These are phyloP conservation scores for Carcinoscorpius rotundicauda DNA, from an alignment of 1,140 invertebrate species.

Conservation along the genomic window DNA sequence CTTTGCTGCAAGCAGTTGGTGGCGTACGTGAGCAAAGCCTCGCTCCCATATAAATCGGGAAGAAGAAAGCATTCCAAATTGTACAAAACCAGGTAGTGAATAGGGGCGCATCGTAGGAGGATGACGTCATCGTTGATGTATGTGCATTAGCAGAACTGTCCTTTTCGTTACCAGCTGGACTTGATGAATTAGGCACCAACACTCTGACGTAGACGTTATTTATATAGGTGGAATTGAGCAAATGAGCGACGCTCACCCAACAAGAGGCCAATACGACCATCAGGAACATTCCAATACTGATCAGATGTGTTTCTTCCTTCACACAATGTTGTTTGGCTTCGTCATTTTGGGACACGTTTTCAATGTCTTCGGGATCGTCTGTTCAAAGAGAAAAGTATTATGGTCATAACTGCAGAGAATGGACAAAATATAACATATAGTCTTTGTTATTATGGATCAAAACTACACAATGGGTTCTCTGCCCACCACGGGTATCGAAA, in stretches of 20 bases:
- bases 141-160: background rate
- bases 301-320: no score
- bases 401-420: no score
- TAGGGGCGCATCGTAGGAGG: conserved; percentile 69
- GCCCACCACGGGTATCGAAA: no score
- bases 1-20: conserved; percentile 14
- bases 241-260: conserved; percentile 81
- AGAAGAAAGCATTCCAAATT: conserved; percentile 79
- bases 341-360: no score
- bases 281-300: conserved; percentile 53
- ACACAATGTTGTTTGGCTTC: no score
- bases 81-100: conserved; percentile 93
- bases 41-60: conserved; percentile 70
- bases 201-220: conserved; percentile 27
- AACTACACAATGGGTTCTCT: no score
- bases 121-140: background rate
- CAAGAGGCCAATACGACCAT: conserved; percentile 68
- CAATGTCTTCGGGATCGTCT: no score
- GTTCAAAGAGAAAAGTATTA: no score
- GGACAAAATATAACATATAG: no score
- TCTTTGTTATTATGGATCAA: no score
- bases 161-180: conserved; percentile 27
- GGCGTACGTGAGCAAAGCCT: conserved; percentile 35
- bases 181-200: background rate
- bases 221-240: conserved; percentile 68